Conservation (phyloP, 2,797 vertebrate species). For the Xiphorhynchus erythropygius region DNA sequence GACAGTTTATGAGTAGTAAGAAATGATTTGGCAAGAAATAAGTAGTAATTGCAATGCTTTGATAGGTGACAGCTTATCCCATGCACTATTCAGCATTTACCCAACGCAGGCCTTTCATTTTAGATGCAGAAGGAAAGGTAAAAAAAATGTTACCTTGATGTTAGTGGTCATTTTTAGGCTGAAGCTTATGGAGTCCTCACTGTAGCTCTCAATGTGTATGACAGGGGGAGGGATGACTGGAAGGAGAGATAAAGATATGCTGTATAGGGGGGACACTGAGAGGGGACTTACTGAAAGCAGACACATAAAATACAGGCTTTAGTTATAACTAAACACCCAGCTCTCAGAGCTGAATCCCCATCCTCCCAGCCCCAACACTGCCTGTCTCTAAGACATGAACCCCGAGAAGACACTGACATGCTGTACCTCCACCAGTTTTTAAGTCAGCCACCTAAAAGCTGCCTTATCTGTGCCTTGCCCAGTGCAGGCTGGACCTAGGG, state of each 20-base stretch:
- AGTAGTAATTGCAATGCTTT: neutral
- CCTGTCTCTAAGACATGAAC: fast-evolving
- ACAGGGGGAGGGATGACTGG: conserved; percentile 88
- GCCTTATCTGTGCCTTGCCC: neutral
- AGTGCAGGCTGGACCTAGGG: neutral
- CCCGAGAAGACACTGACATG: neutral
- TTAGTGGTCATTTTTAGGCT: conserved; percentile 82
- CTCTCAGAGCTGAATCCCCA: neutral
- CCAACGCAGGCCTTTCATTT: neutral
- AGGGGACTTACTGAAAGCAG: neutral
- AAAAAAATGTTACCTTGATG: conserved; percentile 75
- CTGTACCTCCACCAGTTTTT: neutral
- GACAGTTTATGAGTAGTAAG: neutral
- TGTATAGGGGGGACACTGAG: too few relatives aligned
- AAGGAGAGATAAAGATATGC: neutral
- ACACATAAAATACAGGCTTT: neutral
- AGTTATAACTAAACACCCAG: neutral
- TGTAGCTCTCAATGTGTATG: conserved; percentile 81
- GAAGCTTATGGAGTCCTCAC: conserved; percentile 82
- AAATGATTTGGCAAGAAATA: neutral
- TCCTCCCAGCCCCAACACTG: neutral
- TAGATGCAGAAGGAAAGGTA: neutral
- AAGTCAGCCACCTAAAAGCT: neutral
- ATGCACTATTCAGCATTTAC: neutral
- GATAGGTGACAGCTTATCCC: neutral